Percentiles rank a stretch among this genome's conserved stretches.
phyloP scores from a whole-genome alignment of 2,113 vertebrate genomes.

The Melanocharis versteri region DNA sequence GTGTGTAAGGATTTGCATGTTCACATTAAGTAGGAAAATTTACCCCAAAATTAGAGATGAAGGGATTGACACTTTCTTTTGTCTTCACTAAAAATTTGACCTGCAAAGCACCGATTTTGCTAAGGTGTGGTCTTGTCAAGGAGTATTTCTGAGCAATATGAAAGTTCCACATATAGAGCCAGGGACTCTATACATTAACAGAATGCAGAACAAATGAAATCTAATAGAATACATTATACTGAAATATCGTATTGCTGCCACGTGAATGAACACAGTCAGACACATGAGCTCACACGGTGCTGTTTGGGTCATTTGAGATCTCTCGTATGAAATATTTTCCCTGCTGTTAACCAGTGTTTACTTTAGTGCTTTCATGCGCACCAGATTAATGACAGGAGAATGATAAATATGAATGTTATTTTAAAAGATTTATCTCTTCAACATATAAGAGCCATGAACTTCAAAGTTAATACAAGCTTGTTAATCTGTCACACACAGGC shows the following conservation, averaged over 20 bases:
- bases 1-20: not conserved
- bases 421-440: conserved; percentile 17
- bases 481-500: not conserved
- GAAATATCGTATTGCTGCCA: not conserved
- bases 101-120: rapidly evolving
- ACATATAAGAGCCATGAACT: not conserved
- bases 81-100: not conserved
- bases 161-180: not conserved
- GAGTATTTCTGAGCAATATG: not conserved
- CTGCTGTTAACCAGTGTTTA: not conserved
- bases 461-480: not conserved
- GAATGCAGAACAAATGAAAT: not conserved
- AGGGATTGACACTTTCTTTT: not conserved
- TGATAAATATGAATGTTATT: not conserved
- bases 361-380: not conserved
- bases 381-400: not conserved
- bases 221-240: not conserved
- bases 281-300: not conserved
- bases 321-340: not conserved
- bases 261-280: not conserved
- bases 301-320: not conserved
- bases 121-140: not conserved
- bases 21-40: not conserved
- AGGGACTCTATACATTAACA: not conserved
- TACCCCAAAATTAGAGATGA: not conserved